These are phyloP conservation scores for Apamea sordens DNA, from an alignment of 2,888 invertebrate species.

Conservation along the genomic window DNA sequence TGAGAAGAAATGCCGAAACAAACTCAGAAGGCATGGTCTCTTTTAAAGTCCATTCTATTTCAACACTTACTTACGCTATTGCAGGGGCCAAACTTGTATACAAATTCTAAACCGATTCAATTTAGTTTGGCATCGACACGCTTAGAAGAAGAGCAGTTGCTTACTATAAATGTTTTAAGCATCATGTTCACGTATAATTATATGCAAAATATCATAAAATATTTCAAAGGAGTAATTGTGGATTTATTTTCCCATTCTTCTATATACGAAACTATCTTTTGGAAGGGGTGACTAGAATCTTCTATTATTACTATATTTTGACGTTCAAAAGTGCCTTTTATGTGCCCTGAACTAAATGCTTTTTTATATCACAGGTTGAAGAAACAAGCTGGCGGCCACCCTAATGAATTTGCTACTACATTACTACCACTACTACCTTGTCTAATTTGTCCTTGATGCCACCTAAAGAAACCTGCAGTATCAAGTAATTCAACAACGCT, in stretches of 20 bases:
- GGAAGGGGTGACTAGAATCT: background rate
- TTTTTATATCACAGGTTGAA: background rate
- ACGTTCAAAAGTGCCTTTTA: background rate
- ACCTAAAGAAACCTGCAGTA: background rate
- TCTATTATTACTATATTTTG: background rate
- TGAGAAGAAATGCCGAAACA: background rate
- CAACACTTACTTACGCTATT: background rate
- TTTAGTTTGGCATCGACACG: background rate
- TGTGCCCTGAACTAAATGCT: background rate
- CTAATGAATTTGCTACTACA: no score
- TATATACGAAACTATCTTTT: background rate
- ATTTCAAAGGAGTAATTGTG: background rate
- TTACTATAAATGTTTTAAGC: background rate
- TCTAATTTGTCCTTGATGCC: no score
- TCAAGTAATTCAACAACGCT: background rate
- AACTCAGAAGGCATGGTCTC: background rate
- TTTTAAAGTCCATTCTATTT: background rate
- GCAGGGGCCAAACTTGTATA: background rate
- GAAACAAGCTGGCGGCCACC: background rate
- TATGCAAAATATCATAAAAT: background rate
- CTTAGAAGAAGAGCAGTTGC: background rate
- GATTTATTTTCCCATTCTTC: background rate
- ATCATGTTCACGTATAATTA: background rate
- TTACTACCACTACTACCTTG: no score
- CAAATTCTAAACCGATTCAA: background rate